Percentiles rank a stretch among this genome's conserved stretches.
phyloP scores from a whole-genome alignment of 2,113 vertebrate species.

The Proteles cristata region DNA sequence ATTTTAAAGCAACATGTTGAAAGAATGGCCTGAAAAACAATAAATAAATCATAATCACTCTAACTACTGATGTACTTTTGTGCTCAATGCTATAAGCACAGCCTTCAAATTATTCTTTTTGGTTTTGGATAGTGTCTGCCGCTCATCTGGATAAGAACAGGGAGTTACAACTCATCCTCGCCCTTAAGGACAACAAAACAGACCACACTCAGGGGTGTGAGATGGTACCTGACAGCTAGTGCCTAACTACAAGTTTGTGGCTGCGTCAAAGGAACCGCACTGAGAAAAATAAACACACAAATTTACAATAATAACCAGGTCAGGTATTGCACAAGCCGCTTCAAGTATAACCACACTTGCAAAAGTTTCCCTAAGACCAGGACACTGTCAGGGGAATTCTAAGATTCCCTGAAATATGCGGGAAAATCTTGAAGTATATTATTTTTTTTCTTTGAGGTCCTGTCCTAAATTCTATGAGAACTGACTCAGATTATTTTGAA shows the following conservation, averaged over 20 bases:
- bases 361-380: slow-evolving; percentile 2
- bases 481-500: slow-evolving; percentile 54
- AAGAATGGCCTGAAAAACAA: not conserved
- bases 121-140: not conserved
- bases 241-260: not conserved
- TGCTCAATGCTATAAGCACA: not conserved
- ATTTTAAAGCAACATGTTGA: not conserved
- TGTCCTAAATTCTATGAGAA: slow-evolving; percentile 42
- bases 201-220: not conserved
- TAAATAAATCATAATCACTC: not conserved
- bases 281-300: not conserved
- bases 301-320: not conserved
- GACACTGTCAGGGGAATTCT: slow-evolving; percentile 25
- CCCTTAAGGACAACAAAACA: not conserved
- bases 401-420: slow-evolving; percentile 43
- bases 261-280: not conserved
- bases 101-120: not conserved
- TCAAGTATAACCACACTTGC: not conserved
- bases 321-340: not conserved
- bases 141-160: not conserved
- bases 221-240: not conserved
- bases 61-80: not conserved
- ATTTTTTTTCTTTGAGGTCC: slow-evolving; percentile 7
- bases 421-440: not conserved
- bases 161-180: not conserved